These are phyloP conservation scores for Hipposideros larvatus DNA, from an alignment of 2,797 vertebrate genomes.

Conservation along the genomic window DNA sequence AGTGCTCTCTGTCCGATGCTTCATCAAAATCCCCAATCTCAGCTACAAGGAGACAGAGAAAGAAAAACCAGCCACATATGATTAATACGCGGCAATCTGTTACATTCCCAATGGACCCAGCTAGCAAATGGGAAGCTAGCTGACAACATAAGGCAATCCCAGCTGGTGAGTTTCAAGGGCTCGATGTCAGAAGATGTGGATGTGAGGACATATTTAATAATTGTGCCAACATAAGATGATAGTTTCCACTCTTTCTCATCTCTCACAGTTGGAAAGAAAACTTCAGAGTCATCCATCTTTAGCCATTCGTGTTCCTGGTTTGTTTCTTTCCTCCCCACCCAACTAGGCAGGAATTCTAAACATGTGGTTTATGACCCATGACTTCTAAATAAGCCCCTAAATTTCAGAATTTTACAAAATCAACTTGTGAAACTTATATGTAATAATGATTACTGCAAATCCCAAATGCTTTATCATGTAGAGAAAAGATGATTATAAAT, in stretches of 20 bases:
- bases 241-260: neutral
- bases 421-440: neutral
- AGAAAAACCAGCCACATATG: constrained; percentile 26
- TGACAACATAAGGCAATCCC: accelerated
- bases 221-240: accelerated
- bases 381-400: neutral
- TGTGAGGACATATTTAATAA: neutral
- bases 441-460: neutral
- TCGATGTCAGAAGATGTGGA: neutral
- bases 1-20: constrained; percentile 95
- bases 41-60: constrained; percentile 88
- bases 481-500: neutral
- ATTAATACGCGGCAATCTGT: neutral
- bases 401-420: neutral
- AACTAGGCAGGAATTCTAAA: neutral
- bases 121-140: neutral
- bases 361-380: too few relatives aligned
- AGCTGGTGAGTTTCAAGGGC: neutral
- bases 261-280: neutral
- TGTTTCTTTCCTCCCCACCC: neutral
- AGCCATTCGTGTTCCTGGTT: neutral
- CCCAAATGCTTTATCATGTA: neutral
- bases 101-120: neutral
- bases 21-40: constrained; percentile 99
- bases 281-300: neutral